These are phyloP conservation scores for Notospermus geniculatus DNA, from an alignment of 1,140 invertebrate genomes.

Conservation along the genomic window DNA sequence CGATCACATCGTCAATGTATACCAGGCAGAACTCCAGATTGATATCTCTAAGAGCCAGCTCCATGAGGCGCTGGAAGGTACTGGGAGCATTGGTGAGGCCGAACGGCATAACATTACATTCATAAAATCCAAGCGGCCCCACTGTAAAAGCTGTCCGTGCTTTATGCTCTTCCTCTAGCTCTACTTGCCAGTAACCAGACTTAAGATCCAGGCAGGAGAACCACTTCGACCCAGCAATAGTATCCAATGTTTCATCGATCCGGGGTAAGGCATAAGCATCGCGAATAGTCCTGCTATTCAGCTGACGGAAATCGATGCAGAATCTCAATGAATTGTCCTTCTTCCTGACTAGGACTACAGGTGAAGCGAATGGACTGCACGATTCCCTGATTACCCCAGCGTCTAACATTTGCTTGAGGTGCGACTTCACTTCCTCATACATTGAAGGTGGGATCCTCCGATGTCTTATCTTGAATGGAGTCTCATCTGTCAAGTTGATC, in stretches of 20 bases:
- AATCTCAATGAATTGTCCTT: conserved; percentile 53
- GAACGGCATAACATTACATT: conserved; percentile 20
- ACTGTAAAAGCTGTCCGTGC: conserved; percentile 2
- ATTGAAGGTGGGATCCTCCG: conserved; percentile 14
- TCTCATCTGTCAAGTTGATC: conserved; percentile 3
- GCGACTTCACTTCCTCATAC: conserved; percentile 10
- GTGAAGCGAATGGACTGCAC: conserved; percentile 5
- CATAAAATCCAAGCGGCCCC: conserved; percentile 16
- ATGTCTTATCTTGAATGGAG: conserved; percentile 9
- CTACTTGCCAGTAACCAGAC: conserved; percentile 8
- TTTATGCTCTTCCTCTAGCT: conserved; percentile 2
- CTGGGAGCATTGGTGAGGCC: no score
- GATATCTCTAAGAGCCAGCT: conserved; percentile 19
- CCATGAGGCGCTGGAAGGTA: conserved; percentile 20
- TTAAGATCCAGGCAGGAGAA: conserved; percentile 57
- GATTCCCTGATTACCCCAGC: conserved; percentile 13
- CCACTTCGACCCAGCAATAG: conserved; percentile 40
- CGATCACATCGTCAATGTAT: conserved; percentile 20
- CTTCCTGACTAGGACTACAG: conserved; percentile 57
- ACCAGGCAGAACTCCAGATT: conserved; percentile 18
- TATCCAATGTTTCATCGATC: conserved; percentile 54
- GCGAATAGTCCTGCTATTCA: conserved; percentile 52
- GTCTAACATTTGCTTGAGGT: conserved; percentile 6
- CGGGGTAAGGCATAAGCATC: conserved; percentile 60
- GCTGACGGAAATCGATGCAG: conserved; percentile 55